Percentiles rank a stretch among this genome's conserved stretches.
phyloP scores from a whole-genome alignment of 2,113 vertebrate species.

The Mirza zaza region DNA sequence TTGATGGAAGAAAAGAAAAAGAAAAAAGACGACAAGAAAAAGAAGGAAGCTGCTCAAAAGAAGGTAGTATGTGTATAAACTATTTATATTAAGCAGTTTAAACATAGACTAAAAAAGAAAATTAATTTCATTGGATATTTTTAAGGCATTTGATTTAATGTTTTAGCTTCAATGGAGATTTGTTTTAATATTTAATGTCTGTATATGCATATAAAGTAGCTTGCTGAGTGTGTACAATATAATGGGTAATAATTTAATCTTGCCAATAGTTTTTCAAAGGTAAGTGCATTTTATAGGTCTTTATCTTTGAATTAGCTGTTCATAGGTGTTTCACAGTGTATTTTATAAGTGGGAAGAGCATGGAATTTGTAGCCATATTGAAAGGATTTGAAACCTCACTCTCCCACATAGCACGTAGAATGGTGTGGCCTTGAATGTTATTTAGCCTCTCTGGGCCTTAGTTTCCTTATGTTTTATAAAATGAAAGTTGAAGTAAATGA shows the following conservation, averaged over 20 bases:
- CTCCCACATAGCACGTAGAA: not conserved
- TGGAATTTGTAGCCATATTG: slow-evolving; percentile 3
- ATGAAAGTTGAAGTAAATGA: not conserved
- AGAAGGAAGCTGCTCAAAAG: slow-evolving; percentile 93
- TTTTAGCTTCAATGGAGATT: slow-evolving; percentile 54
- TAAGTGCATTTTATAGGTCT: slow-evolving; percentile 64
- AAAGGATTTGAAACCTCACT: not conserved
- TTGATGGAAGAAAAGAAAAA: slow-evolving; percentile 97
- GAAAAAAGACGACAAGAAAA: slow-evolving; percentile 93
- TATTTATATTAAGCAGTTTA: slow-evolving; percentile 56
- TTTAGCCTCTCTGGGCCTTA: slow-evolving; percentile 47
- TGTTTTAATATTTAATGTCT: slow-evolving; percentile 57
- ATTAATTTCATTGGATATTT: not conserved
- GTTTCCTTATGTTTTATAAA: slow-evolving; percentile 49
- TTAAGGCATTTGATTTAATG: slow-evolving; percentile 48
- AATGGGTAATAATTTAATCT: slow-evolving; percentile 47
- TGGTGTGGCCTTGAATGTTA: not conserved
- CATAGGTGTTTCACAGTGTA: not conserved
- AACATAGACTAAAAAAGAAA: slow-evolving; percentile 50
- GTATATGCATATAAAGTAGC: slow-evolving; percentile 37
- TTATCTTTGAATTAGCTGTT: slow-evolving; percentile 32
- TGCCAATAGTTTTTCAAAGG: slow-evolving; percentile 60
- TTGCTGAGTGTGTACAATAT: slow-evolving; percentile 44
- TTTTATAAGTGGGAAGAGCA: not conserved
- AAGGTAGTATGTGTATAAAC: slow-evolving; percentile 87